Conservation (phyloP, 2,797 vertebrate genomes). For the Coluber constrictor region DNA sequence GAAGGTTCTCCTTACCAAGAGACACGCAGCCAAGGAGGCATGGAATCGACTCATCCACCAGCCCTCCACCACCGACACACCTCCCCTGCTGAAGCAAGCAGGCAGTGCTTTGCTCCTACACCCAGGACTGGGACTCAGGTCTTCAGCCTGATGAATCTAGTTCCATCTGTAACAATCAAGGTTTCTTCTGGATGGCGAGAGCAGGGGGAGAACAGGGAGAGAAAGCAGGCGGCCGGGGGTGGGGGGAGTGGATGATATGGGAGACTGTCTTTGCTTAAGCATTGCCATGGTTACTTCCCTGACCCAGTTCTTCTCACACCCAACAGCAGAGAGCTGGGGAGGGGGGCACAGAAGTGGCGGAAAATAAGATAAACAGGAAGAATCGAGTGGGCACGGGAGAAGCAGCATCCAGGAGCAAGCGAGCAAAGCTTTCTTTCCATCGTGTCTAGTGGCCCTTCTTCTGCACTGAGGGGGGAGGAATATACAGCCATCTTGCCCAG, state of each 20-base stretch:
- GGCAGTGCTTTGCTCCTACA: background rate
- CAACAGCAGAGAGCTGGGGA: slow-evolving; percentile 25
- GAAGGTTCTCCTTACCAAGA: slow-evolving; percentile 43
- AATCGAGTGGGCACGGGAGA: background rate
- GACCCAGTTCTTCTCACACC: slow-evolving; percentile 76
- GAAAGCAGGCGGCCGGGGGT: background rate
- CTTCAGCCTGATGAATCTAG: slow-evolving; percentile 35
- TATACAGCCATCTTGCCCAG: background rate
- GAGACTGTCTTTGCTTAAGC: slow-evolving; percentile 66
- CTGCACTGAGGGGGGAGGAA: background rate
- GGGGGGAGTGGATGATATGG: slow-evolving; percentile 17
- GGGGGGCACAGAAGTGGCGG: background rate
- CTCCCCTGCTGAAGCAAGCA: background rate
- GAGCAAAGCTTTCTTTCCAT: too few species aligned
- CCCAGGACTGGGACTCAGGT: background rate
- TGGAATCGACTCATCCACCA: background rate
- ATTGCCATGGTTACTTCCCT: slow-evolving; percentile 77
- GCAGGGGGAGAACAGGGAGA: slow-evolving; percentile 3
- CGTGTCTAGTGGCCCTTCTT: too few species aligned
- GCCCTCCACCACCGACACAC: background rate
- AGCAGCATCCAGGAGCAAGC: background rate
- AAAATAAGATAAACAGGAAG: background rate
- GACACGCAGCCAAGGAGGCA: background rate
- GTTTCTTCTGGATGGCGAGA: slow-evolving; percentile 54
- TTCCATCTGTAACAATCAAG: slow-evolving; percentile 45